Evolutionary conservation across 2,888 invertebrate genomes (phyloP).

Genomic region (Andricus quercusramuli): DNA sequence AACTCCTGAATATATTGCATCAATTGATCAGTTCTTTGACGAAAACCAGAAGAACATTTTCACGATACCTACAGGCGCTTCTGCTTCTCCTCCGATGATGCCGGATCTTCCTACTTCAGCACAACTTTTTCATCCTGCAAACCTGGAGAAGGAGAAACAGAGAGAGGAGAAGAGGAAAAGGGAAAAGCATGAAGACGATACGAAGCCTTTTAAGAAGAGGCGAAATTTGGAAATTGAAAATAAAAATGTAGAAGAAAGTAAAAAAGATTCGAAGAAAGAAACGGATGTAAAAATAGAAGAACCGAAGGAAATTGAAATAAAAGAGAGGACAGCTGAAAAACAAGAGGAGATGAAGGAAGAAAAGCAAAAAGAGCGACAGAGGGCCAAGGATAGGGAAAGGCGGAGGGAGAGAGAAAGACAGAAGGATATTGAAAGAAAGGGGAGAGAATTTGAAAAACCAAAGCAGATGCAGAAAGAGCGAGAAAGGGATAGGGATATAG

Average conservation of each 20-base stretch:
- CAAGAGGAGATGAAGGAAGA: not conserved
- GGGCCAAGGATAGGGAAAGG: not conserved
- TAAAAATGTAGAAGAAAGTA: not conserved
- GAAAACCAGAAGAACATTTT: no score
- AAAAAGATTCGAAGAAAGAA: not conserved
- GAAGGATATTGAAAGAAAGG: not conserved
- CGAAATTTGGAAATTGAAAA: not conserved
- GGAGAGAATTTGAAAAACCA: no score
- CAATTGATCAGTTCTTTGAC: no score
- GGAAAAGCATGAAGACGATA: no score
- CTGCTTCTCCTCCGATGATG: slow-evolving; percentile 1
- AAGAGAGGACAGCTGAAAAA: not conserved
- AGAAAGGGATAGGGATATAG: not conserved
- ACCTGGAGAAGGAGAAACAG: not conserved
- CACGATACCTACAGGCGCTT: not conserved
- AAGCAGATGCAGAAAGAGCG: not conserved
- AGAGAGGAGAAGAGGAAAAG: no score
- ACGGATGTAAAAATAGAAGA: no score
- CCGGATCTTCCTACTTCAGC: not conserved
- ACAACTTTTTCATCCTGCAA: not conserved
- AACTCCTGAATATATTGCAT: no score
- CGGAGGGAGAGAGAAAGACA: not conserved
- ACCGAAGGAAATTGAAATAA: not conserved
- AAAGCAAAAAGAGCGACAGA: not conserved
- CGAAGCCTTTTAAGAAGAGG: not conserved